Evolutionary conservation across 2,888 invertebrate species (phyloP), one percentile per base, ranked within the genome.

Genomic region (Dione vanillae): DNA sequence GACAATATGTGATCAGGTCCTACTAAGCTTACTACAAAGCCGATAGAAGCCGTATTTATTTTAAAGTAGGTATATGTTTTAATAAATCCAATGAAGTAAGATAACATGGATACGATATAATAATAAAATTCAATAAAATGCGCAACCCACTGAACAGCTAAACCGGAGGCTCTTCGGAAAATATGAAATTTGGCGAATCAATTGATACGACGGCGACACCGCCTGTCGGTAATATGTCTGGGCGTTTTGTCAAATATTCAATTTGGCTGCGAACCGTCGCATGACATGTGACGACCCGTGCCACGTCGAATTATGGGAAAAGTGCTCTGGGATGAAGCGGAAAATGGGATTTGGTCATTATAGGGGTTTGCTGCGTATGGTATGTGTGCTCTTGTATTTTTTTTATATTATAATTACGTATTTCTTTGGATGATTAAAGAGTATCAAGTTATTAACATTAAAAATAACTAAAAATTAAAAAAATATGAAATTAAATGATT

Each of bases 181-280:
- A 85, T 84, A 83, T 84, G 84, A 85, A 82, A 85, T 84, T 84
- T 82, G 78, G 75, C 80, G 79, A 74, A 80, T 77, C 85, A 86
- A 86, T 87, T 84, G 79, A 79, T 76, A 65, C 67, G 77, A 75
- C 76, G 81, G 82, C 79, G 77, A 79, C 80, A 80, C 78, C 74
- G 78, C 74, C 76, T 67, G 74, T 65, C 71, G 73, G 74, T 76
- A 77, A 78, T 76, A 71, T 74, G 80, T 78, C 79, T 77, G 76
- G 72, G 78, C 73, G 73, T 78, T 77, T 79, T 77, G 80, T 78
- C 81, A 80, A 83, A 86, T 87, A 87, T 87, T 86, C 85, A 88
- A 88, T 83, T 78, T 79, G 78, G 69, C 76, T 72, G 79, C 81
- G 80, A 78, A 83, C 83, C 78, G 80, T 80, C 67, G 61, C 62